Base-by-base conservation (phyloP, 1,140 invertebrate species). In the Macrobrachium rosenbergii region DNA sequence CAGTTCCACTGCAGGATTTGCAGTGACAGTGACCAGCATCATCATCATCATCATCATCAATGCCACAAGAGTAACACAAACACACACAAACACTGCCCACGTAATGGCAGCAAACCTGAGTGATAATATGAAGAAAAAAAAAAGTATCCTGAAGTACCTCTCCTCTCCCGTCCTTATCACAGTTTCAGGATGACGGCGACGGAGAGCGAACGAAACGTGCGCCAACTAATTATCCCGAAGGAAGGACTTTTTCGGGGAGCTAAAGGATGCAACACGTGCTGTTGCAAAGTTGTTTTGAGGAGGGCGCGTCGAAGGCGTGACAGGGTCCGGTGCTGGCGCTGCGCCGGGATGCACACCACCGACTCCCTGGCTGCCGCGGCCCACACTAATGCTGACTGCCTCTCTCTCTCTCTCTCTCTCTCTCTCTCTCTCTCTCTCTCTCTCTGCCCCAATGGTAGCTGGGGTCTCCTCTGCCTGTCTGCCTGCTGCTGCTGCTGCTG, bases 311-410 rank as follows among this genome's bases (percentile, higher is more conserved):
- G 79, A 67, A 37, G 63, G 62, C 79, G 62, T 28, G 63, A 81
- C 62, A 67, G 59, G 28, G 79, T 52, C 52, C 52, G 52, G 52
- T 52, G 79, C 79, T 23, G 63, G 79, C 45, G 60, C 23, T 63
- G 79, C 43, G 79, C 63, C 59, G 28, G 59, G 23, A 19, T 43
- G 45, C 23, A 19, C 79, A 81, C 79, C 79, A 81, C 79, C 79
- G 62, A 81, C 79, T 81, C 59, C 59, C 79, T 81, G 79, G 79
- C 79, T 81, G 79, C 62, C 79, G 62, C 62, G 79, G 79, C 79
- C 79, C 79, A 67, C 79, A 81, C 79, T 81, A 63, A 60, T 77
- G 43, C 73, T 10, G 12, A 43, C 37, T 52, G 23, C 45, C 73
- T 17, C 73, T 76, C 73, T 76, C 37, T 76, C 73, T 52, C 73